Base-by-base conservation (phyloP, 1,140 invertebrate genomes). In the Leucophenga varia region DNA sequence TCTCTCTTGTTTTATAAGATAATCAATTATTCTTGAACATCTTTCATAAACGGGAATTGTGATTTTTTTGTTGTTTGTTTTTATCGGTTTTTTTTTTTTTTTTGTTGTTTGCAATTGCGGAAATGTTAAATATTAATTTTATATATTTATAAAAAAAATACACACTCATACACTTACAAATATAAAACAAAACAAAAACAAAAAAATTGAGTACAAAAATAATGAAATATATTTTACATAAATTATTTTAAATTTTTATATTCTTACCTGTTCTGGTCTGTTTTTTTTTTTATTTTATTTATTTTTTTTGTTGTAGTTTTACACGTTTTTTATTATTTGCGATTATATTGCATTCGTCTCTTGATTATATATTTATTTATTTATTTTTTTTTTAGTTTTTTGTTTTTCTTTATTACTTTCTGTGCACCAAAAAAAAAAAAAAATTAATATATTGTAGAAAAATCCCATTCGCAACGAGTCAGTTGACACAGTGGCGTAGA, bases 131-230 rank as follows among this genome's bases (percentile, higher is more conserved):
- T n/a, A n/a, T n/a, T n/a, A n/a, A n/a, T n/a, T n/a, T n/a, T n/a
- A n/a, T n/a, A n/a, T n/a, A n/a, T n/a, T n/a, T n/a, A n/a, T n/a
- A n/a, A n/a, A n/a, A n/a, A n/a, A n/a, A n/a, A n/a, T n/a, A n/a
- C n/a, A n/a, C n/a, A n/a, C n/a, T n/a, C n/a, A n/a, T n/a, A n/a
- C n/a, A n/a, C n/a, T n/a, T n/a, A n/a, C n/a, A n/a, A n/a, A n/a
- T n/a, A n/a, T n/a, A n/a, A n/a, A n/a, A n/a, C n/a, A n/a, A n/a
- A n/a, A n/a, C n/a, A n/a, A n/a, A n/a, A n/a, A n/a, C n/a, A n/a
- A n/a, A n/a, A n/a, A n/a, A n/a, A n/a, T 59, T 61, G 52, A 55
- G 50, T 57, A 68, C 60, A 56, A 52, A 47, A 60, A 69, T n/a
- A n/a, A n/a, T n/a, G n/a, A n/a, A n/a, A n/a, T n/a, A n/a, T n/a